Percentiles rank a stretch among this genome's conserved stretches.
These are phyloP conservation scores for Trichogramma pretiosum DNA, from an alignment of 1,140 invertebrate species.

Conservation along the genomic window DNA sequence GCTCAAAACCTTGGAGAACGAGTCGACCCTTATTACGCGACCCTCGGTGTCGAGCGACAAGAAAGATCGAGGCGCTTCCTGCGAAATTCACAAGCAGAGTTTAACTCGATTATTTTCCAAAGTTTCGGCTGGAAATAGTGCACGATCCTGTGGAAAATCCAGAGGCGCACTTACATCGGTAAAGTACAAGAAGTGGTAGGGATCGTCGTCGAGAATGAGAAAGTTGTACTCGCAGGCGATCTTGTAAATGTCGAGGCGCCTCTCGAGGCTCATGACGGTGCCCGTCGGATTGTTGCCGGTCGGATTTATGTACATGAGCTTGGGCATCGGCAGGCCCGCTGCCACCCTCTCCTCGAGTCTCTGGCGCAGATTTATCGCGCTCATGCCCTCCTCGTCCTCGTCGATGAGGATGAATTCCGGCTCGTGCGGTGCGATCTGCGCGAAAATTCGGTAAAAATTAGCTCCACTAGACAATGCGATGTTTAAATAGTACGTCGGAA, in stretches of 20 bases:
- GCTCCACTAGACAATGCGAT: neutral
- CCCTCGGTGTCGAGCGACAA: constrained; percentile 68
- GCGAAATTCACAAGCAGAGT: neutral
- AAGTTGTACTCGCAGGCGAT: constrained; percentile 69
- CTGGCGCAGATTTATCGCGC: constrained; percentile 40
- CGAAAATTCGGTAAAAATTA: constrained; percentile 10
- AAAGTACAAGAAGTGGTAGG: constrained; percentile 71
- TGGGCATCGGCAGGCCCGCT: constrained; percentile 51
- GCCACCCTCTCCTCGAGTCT: constrained; percentile 41
- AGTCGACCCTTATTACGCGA: constrained; percentile 68
- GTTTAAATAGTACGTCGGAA: neutral
- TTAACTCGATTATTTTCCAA: too few species aligned
- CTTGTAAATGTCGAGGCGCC: constrained; percentile 62
- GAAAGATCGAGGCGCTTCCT: constrained; percentile 57
- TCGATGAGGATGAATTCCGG: constrained; percentile 44
- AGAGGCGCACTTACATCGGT: constrained; percentile 37
- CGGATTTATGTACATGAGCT: constrained; percentile 53
- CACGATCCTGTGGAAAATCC: too few species aligned
- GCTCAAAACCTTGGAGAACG: constrained; percentile 70
- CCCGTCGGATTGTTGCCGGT: constrained; percentile 64
- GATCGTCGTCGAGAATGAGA: constrained; percentile 73
- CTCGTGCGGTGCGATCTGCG: constrained; percentile 46
- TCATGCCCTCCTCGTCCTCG: constrained; percentile 47
- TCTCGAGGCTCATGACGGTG: constrained; percentile 52
- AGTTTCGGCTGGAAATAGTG: too few species aligned